phyloP scores from a whole-genome alignment of 2,113 vertebrate species.

The Rhynchomys soricoides region DNA sequence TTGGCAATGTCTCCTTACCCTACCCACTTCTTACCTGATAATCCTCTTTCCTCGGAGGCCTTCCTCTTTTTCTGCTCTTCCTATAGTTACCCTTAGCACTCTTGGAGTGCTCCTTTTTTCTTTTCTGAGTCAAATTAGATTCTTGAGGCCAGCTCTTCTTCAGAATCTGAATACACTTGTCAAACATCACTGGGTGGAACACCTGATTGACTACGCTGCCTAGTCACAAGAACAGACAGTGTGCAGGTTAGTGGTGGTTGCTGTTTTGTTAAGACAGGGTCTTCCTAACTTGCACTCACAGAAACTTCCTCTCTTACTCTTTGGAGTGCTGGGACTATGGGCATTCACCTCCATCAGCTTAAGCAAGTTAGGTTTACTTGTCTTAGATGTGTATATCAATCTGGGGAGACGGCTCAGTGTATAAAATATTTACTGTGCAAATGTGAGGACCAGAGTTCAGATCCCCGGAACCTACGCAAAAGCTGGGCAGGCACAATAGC shows the following conservation, averaged over 20 bases:
- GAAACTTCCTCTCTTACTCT: not conserved
- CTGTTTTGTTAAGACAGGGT: not conserved
- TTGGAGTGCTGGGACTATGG: not conserved
- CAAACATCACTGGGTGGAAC: conserved; percentile 94
- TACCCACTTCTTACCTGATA: conserved; percentile 83
- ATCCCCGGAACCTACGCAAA: not conserved
- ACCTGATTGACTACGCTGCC: conserved; percentile 93
- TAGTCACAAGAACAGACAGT: conserved; percentile 76
- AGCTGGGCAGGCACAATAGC: not conserved
- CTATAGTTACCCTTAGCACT: conserved; percentile 81
- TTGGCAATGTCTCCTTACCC: not conserved
- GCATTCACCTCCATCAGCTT: not conserved
- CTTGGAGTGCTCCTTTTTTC: conserved; percentile 88
- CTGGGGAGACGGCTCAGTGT: no score
- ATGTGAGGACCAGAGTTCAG: not conserved
- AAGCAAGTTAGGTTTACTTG: conserved; percentile 38
- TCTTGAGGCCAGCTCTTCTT: conserved; percentile 91
- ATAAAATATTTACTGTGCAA: not conserved
- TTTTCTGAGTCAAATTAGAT: conserved; percentile 87
- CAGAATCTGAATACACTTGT: conserved; percentile 90
- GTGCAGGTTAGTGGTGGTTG: conserved; percentile 7
- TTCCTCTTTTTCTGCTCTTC: conserved; percentile 88
- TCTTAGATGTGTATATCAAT: not conserved
- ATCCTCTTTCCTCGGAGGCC: conserved; percentile 76
- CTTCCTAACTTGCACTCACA: not conserved